Conservation (phyloP, 2,113 vertebrate species). For the Callopanchax toddi region DNA sequence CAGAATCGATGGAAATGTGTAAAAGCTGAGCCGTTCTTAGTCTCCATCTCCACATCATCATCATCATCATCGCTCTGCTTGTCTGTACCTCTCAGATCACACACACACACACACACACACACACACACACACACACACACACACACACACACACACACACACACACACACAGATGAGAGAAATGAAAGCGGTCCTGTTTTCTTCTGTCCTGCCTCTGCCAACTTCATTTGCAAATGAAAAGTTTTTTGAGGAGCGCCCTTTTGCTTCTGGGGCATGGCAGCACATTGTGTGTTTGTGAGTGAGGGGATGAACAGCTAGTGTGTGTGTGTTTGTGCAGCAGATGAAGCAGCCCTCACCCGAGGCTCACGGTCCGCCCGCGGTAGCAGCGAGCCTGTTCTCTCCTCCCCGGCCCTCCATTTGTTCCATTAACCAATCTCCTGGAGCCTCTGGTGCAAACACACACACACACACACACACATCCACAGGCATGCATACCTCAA, state of each 20-base stretch:
- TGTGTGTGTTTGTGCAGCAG: conserved; percentile 77
- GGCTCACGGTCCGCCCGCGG: conserved; percentile 91
- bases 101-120: conserved; percentile 35
- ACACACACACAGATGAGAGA: conserved; percentile 48
- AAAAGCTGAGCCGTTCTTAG: conserved; percentile 1
- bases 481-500: conserved; percentile 81
- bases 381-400: conserved; percentile 95
- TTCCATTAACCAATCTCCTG: conserved; percentile 98
- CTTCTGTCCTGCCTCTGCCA: conserved; percentile 71
- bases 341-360: conserved; percentile 89
- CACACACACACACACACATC: conserved; percentile 54
- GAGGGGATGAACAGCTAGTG: conserved; percentile 43
- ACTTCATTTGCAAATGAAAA: conserved; percentile 86
- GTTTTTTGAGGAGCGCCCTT: conserved; percentile 75
- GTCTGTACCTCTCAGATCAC: conserved; percentile 28
- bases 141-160: conserved; percentile 40
- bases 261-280: conserved; percentile 76
- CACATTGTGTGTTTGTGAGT: conserved; percentile 58
- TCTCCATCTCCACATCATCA: conserved; percentile 27
- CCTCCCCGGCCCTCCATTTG: conserved; percentile 94
- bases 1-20: background rate
- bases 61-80: conserved; percentile 25
- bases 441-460: conserved; percentile 85
- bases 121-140: conserved; percentile 32
- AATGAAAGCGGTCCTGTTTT: conserved; percentile 61